Percentiles rank a stretch among this genome's conserved stretches.
Evolutionary conservation across 2,113 vertebrate species (phyloP).

Genomic region (Thryonomys swinderianus): DNA sequence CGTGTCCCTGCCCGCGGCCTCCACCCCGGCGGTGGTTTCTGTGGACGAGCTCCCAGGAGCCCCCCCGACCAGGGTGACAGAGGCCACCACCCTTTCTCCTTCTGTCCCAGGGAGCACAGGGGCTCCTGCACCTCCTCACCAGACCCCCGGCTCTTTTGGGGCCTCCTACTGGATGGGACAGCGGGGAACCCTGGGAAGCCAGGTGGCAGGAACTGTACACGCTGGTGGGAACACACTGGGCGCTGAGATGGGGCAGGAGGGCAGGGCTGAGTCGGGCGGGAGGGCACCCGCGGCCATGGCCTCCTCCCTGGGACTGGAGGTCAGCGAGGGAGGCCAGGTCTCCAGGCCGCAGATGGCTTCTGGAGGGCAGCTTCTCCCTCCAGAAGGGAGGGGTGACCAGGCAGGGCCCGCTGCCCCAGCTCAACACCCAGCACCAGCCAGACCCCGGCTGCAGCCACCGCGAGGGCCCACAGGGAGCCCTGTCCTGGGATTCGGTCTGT

Average conservation of each 20-base stretch:
- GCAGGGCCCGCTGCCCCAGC: not conserved
- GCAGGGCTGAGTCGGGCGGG: not conserved
- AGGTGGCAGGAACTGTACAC: not conserved
- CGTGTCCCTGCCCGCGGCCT: not conserved
- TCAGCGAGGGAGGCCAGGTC: not conserved
- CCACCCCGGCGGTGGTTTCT: not conserved
- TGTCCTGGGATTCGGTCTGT: not conserved
- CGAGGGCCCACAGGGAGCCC: not conserved
- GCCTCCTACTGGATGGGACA: not conserved
- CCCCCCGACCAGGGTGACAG: not conserved
- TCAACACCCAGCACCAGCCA: not conserved
- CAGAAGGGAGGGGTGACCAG: not conserved
- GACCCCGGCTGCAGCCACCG: no score
- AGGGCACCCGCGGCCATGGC: not conserved
- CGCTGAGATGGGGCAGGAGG: not conserved
- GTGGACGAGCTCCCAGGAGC: not conserved
- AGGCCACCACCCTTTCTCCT: not conserved
- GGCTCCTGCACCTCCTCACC: not conserved
- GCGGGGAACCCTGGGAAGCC: not conserved
- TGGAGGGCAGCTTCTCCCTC: not conserved
- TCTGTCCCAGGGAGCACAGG: slow-evolving; percentile 82
- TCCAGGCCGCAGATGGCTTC: not conserved
- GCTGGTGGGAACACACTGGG: not conserved
- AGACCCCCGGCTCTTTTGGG: fast-evolving
- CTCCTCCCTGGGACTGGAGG: not conserved